Percentiles rank a stretch among this genome's conserved stretches.
These are phyloP conservation scores for Amphibalanus amphitrite DNA, from an alignment of 1,140 invertebrate genomes.

Conservation along the genomic window DNA sequence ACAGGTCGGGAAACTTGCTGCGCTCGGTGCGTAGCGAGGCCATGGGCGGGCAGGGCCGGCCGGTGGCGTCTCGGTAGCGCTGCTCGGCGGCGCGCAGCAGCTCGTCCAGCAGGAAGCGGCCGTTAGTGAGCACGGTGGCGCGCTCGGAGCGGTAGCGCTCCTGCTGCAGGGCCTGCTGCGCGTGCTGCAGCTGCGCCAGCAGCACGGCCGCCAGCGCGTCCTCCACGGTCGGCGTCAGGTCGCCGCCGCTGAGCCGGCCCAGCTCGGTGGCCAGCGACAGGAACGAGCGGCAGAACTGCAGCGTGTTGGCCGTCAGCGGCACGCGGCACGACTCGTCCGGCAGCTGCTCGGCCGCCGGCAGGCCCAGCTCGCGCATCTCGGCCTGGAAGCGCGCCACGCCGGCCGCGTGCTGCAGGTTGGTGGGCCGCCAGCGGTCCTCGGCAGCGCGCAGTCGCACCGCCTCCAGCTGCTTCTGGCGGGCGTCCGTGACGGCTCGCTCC, in stretches of 20 bases:
- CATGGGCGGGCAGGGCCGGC: slow-evolving; percentile 24
- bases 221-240: slow-evolving; percentile 42
- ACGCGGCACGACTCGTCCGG: slow-evolving; percentile 32
- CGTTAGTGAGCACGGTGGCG: slow-evolving; percentile 30
- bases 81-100: slow-evolving; percentile 32
- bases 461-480: slow-evolving; percentile 54
- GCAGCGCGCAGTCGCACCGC: slow-evolving; percentile 45
- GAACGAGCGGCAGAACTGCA: slow-evolving; percentile 48
- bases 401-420: slow-evolving; percentile 41
- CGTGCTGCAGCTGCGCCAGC: slow-evolving; percentile 42
- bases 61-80: slow-evolving; percentile 26
- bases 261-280: slow-evolving; percentile 47
- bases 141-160: background rate
- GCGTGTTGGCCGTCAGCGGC: slow-evolving; percentile 46
- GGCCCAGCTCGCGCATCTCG: slow-evolving; percentile 37
- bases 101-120: slow-evolving; percentile 33
- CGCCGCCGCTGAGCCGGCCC: slow-evolving; percentile 41
- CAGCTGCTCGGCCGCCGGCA: slow-evolving; percentile 27
- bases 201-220: slow-evolving; percentile 43
- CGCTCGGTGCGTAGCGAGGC: slow-evolving; percentile 19
- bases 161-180: background rate
- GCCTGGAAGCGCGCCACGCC: slow-evolving; percentile 34
- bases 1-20: background rate
- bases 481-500: slow-evolving; percentile 38
- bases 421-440: slow-evolving; percentile 52